Conservation (phyloP, 2,113 vertebrate species). For the Cryptotis parvus region DNA sequence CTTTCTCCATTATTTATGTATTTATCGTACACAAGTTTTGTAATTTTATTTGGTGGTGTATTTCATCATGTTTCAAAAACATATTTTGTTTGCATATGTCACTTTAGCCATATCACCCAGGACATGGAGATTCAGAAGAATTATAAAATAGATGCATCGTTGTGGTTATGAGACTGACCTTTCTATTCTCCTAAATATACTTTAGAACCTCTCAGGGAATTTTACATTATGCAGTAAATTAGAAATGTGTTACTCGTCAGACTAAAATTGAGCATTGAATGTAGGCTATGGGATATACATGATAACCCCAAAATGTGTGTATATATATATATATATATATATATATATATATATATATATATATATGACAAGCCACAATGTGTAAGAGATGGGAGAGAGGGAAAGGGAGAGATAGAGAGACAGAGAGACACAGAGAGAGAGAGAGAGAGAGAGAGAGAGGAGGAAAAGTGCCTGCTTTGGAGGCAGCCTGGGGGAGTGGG, state of each 20-base stretch:
- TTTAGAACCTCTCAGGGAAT: background rate
- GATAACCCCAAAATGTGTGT: too few species aligned
- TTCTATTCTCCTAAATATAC: background rate
- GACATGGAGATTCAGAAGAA: background rate
- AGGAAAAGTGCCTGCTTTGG: too few species aligned
- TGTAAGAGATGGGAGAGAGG: too few species aligned
- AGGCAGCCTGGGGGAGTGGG: too few species aligned
- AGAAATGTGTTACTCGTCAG: background rate
- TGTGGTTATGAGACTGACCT: background rate
- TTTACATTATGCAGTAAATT: constrained; percentile 29
- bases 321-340: too few species aligned
- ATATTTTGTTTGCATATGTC: background rate
- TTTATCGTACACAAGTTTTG: background rate
- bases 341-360: too few species aligned
- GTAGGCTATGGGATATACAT: too few species aligned
- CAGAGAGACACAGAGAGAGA: too few species aligned
- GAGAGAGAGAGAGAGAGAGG: too few species aligned
- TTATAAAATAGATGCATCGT: background rate
- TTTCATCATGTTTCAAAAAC: background rate
- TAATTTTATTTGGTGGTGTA: background rate
- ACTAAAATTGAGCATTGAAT: too few species aligned
- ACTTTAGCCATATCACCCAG: background rate
- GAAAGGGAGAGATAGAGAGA: too few species aligned
- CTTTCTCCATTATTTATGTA: background rate
- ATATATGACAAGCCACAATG: too few species aligned